Conservation (phyloP, 23 tunicate species). For the Diplosoma virens region DNA sequence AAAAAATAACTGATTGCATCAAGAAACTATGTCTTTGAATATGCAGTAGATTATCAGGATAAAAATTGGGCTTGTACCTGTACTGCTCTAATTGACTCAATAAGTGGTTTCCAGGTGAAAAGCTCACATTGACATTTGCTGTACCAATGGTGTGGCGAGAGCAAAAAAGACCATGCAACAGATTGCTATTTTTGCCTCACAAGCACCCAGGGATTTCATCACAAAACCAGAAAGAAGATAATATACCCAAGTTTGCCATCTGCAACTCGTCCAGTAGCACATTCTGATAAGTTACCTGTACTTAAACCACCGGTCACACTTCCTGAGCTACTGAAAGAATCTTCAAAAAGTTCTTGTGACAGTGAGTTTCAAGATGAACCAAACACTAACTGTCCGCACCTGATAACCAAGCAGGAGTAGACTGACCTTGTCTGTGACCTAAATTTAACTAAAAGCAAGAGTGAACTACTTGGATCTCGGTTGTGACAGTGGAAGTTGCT, state of each 20-base stretch:
- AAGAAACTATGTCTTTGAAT: conserved; percentile 6
- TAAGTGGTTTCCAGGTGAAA: conserved; percentile 30
- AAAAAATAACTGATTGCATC: background rate
- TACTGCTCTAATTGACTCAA: background rate
- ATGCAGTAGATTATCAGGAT: conserved; percentile 19
- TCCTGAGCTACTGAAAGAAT: background rate
- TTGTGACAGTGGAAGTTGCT: conserved; percentile 28
- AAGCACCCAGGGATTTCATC: background rate
- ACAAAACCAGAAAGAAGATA: background rate
- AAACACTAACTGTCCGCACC: background rate
- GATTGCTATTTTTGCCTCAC: conserved; percentile 39
- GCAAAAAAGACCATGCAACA: conserved; percentile 7
- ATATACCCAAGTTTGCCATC: background rate
- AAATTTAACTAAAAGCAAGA: background rate
- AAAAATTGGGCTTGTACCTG: conserved; percentile 14
- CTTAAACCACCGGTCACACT: background rate
- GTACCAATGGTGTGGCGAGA: conserved; percentile 41
- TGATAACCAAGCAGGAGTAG: conserved; percentile 9
- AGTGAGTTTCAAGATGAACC: background rate
- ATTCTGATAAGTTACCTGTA: conserved; percentile 8
- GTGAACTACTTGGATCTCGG: conserved; percentile 12
- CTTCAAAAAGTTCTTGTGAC: conserved; percentile 8
- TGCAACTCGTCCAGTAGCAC: conserved; percentile 18
- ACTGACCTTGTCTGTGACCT: conserved; percentile 24
- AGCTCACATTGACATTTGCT: conserved; percentile 8